Percentiles rank a stretch among this genome's conserved stretches.
These are phyloP conservation scores for Xestia rhomboidea DNA, from an alignment of 2,888 invertebrate species.

Conservation along the genomic window DNA sequence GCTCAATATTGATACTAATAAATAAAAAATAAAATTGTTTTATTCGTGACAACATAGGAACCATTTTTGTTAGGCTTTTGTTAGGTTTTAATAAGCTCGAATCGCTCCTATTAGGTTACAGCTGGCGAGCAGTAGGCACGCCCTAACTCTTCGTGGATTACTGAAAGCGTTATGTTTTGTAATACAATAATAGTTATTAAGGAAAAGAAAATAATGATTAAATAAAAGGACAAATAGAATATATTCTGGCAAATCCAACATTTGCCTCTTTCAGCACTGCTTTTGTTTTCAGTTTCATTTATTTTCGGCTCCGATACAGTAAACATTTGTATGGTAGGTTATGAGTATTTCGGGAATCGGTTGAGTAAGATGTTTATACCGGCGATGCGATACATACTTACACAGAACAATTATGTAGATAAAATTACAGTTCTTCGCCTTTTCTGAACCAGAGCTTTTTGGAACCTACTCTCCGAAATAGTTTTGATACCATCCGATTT, in stretches of 20 bases:
- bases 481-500: background rate
- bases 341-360: slow-evolving; percentile 51
- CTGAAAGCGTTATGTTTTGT: background rate
- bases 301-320: slow-evolving; percentile 41
- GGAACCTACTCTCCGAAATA: background rate
- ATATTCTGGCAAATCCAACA: slow-evolving; percentile 10
- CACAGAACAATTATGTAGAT: slow-evolving; percentile 2
- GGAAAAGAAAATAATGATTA: slow-evolving; percentile 1
- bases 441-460: background rate
- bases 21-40: too few species aligned
- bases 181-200: slow-evolving; percentile 1
- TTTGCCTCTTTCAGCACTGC: slow-evolving; percentile 28
- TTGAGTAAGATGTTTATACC: slow-evolving; percentile 56
- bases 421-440: background rate
- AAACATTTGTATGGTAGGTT: slow-evolving; percentile 46
- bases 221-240: background rate
- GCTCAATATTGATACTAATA: too few species aligned
- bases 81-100: too few species aligned
- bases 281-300: slow-evolving; percentile 49
- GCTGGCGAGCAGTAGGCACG: background rate
- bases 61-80: too few species aligned
- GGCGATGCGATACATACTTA: slow-evolving; percentile 23
- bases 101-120: background rate
- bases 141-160: background rate
- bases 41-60: too few species aligned